These are phyloP conservation scores for Amblyteles armatorius DNA, from an alignment of 2,888 invertebrate species.

Conservation along the genomic window DNA sequence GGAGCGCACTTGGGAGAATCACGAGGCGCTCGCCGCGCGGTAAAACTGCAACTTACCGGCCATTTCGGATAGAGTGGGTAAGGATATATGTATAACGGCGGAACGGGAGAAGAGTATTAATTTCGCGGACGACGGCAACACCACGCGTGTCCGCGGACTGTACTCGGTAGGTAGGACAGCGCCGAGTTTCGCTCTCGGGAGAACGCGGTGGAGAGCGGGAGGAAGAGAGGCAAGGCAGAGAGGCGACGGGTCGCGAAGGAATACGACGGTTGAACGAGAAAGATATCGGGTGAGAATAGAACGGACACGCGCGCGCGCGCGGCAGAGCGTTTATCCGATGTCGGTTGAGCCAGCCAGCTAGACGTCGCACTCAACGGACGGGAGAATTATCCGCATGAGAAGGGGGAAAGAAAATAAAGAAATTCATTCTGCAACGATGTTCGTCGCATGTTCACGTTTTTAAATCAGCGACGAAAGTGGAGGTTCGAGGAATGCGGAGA, in stretches of 20 bases:
- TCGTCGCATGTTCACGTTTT: background rate
- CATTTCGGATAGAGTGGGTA: constrained; percentile 74
- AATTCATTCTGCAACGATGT: background rate
- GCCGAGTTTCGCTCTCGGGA: background rate
- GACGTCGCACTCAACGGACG: background rate
- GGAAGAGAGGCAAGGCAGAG: background rate
- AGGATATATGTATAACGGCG: constrained; percentile 11
- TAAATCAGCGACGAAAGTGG: background rate
- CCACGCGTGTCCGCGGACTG: constrained; percentile 30
- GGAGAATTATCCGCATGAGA: too few relatives aligned
- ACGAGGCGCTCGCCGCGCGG: constrained; percentile 60
- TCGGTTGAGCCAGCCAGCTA: background rate
- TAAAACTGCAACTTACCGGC: constrained; percentile 78
- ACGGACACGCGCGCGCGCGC: background rate
- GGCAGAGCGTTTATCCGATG: background rate
- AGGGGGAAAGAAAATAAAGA: background rate
- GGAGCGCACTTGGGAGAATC: constrained; percentile 15
- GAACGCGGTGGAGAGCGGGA: background rate
- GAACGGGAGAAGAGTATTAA: constrained; percentile 22
- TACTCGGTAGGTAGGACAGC: constrained; percentile 32
- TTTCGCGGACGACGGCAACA: constrained; percentile 17
- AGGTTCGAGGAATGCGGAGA: background rate
- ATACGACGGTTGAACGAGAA: background rate
- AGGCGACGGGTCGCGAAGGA: background rate
- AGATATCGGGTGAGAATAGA: background rate